Conservation (phyloP, 2,797 vertebrate species). For the Rallus crepitans region DNA sequence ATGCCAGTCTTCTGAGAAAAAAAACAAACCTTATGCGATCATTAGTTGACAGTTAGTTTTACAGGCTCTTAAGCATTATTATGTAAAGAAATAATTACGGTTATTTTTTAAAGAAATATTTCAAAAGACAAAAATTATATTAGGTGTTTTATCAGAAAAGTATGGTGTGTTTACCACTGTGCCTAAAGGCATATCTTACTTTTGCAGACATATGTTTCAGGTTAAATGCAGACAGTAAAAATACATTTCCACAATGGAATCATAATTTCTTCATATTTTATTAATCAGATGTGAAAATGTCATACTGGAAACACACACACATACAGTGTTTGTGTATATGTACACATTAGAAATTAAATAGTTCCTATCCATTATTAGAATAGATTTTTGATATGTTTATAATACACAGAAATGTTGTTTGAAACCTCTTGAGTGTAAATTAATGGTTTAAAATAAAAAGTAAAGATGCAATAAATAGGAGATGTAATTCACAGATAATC, state of each 20-base stretch:
- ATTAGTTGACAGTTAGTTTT: neutral
- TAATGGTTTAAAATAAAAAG: neutral
- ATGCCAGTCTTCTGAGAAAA: neutral
- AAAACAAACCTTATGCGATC: neutral
- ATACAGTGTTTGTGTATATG: fast-evolving
- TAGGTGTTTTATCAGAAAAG: neutral
- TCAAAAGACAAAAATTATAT: neutral
- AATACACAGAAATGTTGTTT: neutral
- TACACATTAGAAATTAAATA: neutral
- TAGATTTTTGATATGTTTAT: neutral
- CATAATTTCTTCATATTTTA: neutral
- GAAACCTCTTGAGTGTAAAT: neutral
- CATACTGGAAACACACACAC: no score
- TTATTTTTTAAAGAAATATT: neutral
- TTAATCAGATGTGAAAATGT: neutral
- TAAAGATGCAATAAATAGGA: neutral
- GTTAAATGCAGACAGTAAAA: neutral
- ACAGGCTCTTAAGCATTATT: neutral
- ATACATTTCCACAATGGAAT: neutral
- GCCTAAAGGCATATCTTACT: neutral
- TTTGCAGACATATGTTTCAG: neutral
- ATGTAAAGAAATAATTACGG: neutral
- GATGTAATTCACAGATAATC: neutral
- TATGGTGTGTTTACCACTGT: neutral
- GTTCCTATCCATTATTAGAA: neutral